Evolutionary conservation across 2,888 invertebrate genomes (phyloP), one percentile per base, ranked within the genome.

Genomic region (Callinectes sapidus): DNA sequence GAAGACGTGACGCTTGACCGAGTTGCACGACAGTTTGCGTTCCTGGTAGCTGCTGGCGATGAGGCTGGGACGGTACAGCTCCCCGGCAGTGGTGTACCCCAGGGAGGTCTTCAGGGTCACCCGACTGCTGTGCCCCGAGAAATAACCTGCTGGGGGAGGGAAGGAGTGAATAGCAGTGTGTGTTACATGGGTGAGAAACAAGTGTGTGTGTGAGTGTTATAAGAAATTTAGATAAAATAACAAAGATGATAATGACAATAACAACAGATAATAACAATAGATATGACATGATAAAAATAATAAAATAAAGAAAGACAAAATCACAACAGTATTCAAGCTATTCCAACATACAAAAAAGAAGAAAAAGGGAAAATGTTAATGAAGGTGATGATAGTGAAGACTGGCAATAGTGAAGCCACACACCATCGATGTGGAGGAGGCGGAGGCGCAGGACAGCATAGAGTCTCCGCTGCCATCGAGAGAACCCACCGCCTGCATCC

Each of bases 391-490:
- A 6, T 42, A 6, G 42, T 42, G 42, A 6, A 42, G 42, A 42
- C 2, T 42, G 42, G 6, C 42, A 6, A 42, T 42, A 42, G 48
- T 48, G 48, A 48, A 6, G 48, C 6, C 6, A 42, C 85, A 14
- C 61, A 91, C 90, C 90, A 91, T 77, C 55, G 18, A 61, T 91
- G n/a, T 86, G 61, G 35, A 91, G 86, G n/a, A 91, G 90, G 13
- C 55, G 77, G 32, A 91, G 87, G 42, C 81, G 87, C n/a, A 91
- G 61, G 18, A 91, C 90, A 6, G 86, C 90, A 14, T 86, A 91
- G 14, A 91, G 66, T n/a, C 90, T 86, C 90, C 90, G 55, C 87
- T 91, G 90, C 90, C 90, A 91, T 61, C 86, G 55, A 2, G 90
- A 91, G 54, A 28, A 87, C 18, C 90, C 39, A 10, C 35, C n/a